Base-by-base conservation (phyloP, 2,888 invertebrate genomes). In the Osmoderma eremita region DNA sequence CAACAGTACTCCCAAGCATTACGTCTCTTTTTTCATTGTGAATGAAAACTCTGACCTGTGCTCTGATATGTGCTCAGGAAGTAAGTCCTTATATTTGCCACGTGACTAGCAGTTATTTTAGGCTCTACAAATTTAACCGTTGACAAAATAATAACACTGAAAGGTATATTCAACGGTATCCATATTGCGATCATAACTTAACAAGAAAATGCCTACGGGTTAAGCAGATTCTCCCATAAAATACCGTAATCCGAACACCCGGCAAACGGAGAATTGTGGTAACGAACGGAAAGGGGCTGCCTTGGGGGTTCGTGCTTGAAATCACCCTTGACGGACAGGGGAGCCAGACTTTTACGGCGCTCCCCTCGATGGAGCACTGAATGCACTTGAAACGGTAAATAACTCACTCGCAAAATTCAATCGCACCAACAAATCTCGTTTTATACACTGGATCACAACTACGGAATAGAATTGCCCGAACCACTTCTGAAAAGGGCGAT, bases 351-450 rank as follows among this genome's bases (percentile, higher is more conserved):
- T 30, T 61, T 61, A 61, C 58, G 58, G 58, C 30, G 45, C 58
- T 36, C 45, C 58, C 42, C 58, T 42, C 56, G 56, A 56, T 18
- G 15, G 45, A 61, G 58, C 45, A 61, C 13, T 61, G 58, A 61
- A 61, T 61, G 58, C 58, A 61, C 58, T 61, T 61, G 58, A 61
- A 61, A 61, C 58, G 58, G 58, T 61, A 61, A 61, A 61, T 61
- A 61, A 61, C 58, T 61, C 58, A 61, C 58, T 61, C 58, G 58
- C 58, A 61, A 61, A 61, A 61, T 61, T 61, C 58, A 61, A 61
- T 61, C 58, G 58, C 58, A 61, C 58, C 58, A 61, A 61, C 58
- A 61, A 61, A 61, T 61, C 58, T 61, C 36, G 45, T 61, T 61
- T 61, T 61, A 61, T 61, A 61, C 58, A 48, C 30, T 61, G 58